Base-by-base conservation (phyloP, 2,113 vertebrate species). In the Helogale parvula region DNA sequence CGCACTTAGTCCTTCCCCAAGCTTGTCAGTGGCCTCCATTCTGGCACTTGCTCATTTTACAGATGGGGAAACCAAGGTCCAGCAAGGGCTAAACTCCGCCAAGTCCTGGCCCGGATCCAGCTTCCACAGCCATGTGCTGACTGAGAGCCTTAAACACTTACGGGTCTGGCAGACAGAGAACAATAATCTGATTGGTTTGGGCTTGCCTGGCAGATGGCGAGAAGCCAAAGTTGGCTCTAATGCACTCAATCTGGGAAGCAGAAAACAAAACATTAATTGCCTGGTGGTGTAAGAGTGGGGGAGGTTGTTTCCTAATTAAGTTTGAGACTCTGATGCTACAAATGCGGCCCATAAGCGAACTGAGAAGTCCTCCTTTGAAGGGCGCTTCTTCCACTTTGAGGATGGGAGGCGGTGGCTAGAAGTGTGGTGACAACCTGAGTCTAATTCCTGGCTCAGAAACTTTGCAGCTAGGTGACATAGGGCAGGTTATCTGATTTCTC, bases 211-310 rank as follows among this genome's bases (percentile, higher is more conserved):
- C 0, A 1, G 85, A 66, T 16, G 15, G 31, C 38, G 14, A 19
- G 47, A 90, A 88, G 79, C 29, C 63, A 83, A 10, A n/a, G 57
- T 11, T 19, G 21, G 60, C 68, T 63, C 35, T 52, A 90, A 95
- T 11, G 38, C 57, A 72, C 71, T 87, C 11, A 52, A 69, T 45
- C 38, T 71, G 69, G 19, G 89, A 84, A 88, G 69, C 13, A 68
- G 74, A 94, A 96, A 45, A 38, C n/a, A 94, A 96, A 45, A 38
- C n/a, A 85, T 68, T 45, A 79, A 89, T 25, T 79, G 63, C 29
- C 47, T 35, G 35, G 29, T 33, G n/a, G 47, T 92, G 7, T 60
- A 71, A 87, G n/a, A 82, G 16, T 35, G 41, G 23, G 10, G 50
- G 45, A 82, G 11, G 79, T 3, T 92, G 81, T 63, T 66, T 91